These are phyloP conservation scores for Chaetorhynchus papuensis DNA, from an alignment of 2,113 vertebrate species.

Conservation along the genomic window DNA sequence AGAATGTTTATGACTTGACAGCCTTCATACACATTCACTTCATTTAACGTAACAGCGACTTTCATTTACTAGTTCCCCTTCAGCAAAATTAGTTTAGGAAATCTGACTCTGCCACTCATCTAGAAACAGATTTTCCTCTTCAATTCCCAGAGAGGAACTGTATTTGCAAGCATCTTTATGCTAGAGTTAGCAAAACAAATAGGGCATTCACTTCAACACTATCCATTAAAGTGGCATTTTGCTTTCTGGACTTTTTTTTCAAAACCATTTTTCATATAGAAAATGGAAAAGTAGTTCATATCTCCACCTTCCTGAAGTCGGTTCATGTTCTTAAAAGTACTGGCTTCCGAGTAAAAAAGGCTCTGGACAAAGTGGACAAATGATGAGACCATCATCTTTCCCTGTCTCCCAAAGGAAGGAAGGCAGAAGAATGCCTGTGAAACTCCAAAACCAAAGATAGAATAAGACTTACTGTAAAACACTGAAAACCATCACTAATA, in stretches of 20 bases:
- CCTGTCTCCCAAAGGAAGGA: neutral
- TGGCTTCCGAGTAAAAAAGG: neutral
- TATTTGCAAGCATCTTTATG: slow-evolving; percentile 13
- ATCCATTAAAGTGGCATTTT: neutral
- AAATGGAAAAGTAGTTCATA: neutral
- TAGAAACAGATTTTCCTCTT: slow-evolving; percentile 37
- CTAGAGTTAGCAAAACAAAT: neutral
- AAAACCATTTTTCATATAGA: neutral
- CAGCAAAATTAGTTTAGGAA: slow-evolving; percentile 58
- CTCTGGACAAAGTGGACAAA: neutral
- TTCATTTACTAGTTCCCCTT: slow-evolving; percentile 34
- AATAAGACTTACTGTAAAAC: slow-evolving; percentile 5
- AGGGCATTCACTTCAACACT: neutral
- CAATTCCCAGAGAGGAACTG: neutral
- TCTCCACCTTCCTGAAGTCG: neutral
- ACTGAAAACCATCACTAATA: slow-evolving; percentile 7
- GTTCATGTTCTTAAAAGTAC: neutral
- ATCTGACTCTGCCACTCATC: slow-evolving; percentile 42
- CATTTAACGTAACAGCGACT: slow-evolving; percentile 41
- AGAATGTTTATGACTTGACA: slow-evolving; percentile 52
- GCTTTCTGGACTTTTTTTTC: neutral
- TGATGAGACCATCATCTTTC: neutral
- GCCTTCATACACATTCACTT: slow-evolving; percentile 24
- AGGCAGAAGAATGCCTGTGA: neutral
- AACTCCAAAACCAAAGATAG: slow-evolving; percentile 13